Percentiles rank a stretch among this genome's conserved stretches.
Evolutionary conservation across 2,888 invertebrate genomes (phyloP).

Genomic region (Galeruca laticollis): DNA sequence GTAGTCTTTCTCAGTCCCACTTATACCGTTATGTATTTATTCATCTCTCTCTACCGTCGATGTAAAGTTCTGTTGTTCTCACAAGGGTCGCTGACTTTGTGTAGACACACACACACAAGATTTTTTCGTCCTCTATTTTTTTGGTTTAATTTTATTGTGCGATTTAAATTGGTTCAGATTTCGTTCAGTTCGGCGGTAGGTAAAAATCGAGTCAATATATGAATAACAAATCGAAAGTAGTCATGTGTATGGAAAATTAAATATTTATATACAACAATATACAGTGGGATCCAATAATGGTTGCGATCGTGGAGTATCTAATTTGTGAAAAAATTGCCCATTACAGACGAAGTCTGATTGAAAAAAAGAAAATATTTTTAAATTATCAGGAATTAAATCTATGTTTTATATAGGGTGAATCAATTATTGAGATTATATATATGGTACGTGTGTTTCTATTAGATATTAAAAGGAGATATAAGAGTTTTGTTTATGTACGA

Average conservation of each 20-base stretch:
- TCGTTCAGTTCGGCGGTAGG: constrained; percentile 10
- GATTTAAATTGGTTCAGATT: constrained; percentile 20
- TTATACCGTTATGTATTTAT: constrained; percentile 68
- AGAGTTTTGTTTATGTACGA: too few relatives aligned
- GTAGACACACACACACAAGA: constrained; percentile 59
- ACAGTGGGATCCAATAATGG: too few relatives aligned
- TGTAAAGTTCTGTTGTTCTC: constrained; percentile 62
- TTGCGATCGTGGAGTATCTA: too few relatives aligned
- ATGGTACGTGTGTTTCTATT: too few relatives aligned
- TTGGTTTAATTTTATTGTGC: neutral
- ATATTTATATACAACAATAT: too few relatives aligned
- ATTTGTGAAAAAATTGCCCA: too few relatives aligned
- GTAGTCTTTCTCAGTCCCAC: constrained; percentile 67
- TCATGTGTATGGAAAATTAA: neutral
- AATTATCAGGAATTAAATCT: too few relatives aligned
- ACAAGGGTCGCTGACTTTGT: constrained; percentile 67
- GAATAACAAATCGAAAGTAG: neutral
- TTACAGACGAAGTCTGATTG: too few relatives aligned
- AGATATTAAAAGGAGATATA: too few relatives aligned
- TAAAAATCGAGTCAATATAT: neutral
- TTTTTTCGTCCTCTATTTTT: constrained; percentile 14
- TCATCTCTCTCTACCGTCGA: constrained; percentile 68
- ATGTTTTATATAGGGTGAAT: too few relatives aligned
- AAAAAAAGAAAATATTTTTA: too few relatives aligned
- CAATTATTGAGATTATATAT: too few relatives aligned